Evolutionary conservation across 2,888 invertebrate species (phyloP).

Genomic region (Alsophila aescularia): DNA sequence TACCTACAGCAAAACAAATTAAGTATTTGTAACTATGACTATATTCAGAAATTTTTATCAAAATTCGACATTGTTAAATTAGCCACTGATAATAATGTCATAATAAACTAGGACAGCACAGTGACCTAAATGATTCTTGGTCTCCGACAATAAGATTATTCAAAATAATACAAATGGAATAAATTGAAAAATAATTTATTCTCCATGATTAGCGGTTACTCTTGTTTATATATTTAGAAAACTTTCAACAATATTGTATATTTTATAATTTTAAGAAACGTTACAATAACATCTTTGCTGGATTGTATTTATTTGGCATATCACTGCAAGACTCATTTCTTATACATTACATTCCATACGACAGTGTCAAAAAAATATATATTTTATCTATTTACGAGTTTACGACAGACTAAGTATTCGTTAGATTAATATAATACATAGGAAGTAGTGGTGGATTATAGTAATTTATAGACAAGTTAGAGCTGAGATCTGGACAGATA

Average conservation of each 20-base stretch:
- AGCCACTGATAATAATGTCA: too few species aligned
- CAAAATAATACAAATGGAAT: constrained; percentile 63
- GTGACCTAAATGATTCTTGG: too few species aligned
- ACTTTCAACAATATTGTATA: constrained; percentile 83
- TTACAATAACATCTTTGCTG: constrained; percentile 78
- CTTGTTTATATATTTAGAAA: constrained; percentile 82
- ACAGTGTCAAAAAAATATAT: constrained; percentile 68
- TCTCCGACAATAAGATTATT: too few species aligned
- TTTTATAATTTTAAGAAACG: constrained; percentile 76
- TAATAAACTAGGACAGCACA: too few species aligned
- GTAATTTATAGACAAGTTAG: constrained; percentile 13
- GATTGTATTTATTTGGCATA: constrained; percentile 81
- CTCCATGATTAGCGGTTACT: constrained; percentile 78
- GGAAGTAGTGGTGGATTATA: constrained; percentile 1
- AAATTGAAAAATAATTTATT: constrained; percentile 84
- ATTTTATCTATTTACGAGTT: constrained; percentile 23
- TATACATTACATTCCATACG: constrained; percentile 52
- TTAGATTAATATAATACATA: constrained; percentile 21
- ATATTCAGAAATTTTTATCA: too few species aligned
- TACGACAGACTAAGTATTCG: constrained; percentile 21
- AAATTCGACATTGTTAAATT: too few species aligned
- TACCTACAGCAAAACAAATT: too few species aligned
- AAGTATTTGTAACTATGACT: too few species aligned
- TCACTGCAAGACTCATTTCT: constrained; percentile 76
- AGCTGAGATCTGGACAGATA: constrained; percentile 33